phyloP scores from a whole-genome alignment of 1,140 invertebrate genomes.

The Mercenaria mercenaria region DNA sequence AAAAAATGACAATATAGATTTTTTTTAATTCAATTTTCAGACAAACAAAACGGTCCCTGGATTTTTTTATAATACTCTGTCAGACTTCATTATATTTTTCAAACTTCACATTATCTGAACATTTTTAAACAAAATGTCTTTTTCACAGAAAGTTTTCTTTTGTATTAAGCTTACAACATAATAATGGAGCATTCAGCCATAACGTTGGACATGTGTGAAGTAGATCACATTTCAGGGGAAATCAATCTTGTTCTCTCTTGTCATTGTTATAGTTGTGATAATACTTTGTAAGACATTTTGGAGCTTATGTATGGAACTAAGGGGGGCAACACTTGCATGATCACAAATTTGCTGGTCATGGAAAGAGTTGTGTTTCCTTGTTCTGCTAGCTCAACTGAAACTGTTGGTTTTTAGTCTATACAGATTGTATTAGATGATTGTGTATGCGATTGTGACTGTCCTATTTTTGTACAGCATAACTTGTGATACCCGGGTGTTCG shows the following conservation, averaged over 20 bases:
- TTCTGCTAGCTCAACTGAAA: constrained; percentile 67
- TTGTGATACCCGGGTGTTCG: constrained; percentile 70
- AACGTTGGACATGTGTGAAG: not conserved
- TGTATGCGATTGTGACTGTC: constrained; percentile 70
- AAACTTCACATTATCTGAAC: too few species aligned
- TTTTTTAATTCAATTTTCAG: too few species aligned
- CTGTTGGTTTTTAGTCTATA: constrained; percentile 71
- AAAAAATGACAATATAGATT: too few species aligned
- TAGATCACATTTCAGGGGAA: constrained; percentile 60
- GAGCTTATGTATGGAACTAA: not conserved
- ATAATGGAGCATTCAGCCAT: constrained; percentile 60
- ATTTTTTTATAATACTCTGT: too few species aligned
- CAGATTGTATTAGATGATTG: constrained; percentile 71
- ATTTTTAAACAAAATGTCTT: too few species aligned
- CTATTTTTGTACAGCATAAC: constrained; percentile 79
- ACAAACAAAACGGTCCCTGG: too few species aligned
- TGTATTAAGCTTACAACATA: not conserved
- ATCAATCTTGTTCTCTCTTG: constrained; percentile 63
- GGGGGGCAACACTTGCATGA: constrained; percentile 34
- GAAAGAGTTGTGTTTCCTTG: constrained; percentile 59
- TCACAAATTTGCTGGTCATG: not conserved
- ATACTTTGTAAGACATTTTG: constrained; percentile 45
- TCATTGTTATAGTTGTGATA: constrained; percentile 63
- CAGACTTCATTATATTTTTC: too few species aligned
- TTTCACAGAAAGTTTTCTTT: too few species aligned